phyloP scores from a whole-genome alignment of 2,113 vertebrate species.

The Leucopsar rothschildi region DNA sequence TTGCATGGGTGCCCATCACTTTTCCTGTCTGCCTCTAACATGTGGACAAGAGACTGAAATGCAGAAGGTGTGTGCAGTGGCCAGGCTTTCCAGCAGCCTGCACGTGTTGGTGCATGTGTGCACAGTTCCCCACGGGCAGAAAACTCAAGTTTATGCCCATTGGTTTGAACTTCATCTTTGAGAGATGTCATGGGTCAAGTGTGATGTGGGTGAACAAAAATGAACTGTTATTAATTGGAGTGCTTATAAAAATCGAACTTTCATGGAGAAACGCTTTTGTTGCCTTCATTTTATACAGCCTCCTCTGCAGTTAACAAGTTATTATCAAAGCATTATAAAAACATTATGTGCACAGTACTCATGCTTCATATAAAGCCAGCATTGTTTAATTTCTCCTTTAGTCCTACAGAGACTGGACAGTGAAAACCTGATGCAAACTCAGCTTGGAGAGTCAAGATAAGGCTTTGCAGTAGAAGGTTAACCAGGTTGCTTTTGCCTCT shows the following conservation, averaged over 20 bases:
- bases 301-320: background rate
- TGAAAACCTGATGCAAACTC: background rate
- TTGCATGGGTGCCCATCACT: background rate
- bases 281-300: background rate
- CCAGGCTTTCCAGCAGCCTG: background rate
- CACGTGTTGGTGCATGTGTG: accelerated
- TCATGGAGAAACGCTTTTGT: background rate
- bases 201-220: background rate
- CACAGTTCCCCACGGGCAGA: background rate
- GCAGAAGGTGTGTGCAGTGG: background rate
- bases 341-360: background rate
- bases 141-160: background rate
- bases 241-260: background rate
- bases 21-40: background rate
- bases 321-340: background rate
- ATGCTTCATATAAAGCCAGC: background rate
- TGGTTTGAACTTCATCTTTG: background rate
- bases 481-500: background rate
- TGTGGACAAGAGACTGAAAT: background rate
- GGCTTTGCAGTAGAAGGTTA: background rate
- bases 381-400: background rate
- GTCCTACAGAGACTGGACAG: background rate
- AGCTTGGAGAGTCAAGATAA: background rate
- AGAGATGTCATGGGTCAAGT: background rate
- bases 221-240: background rate